Conservation (phyloP, 1,140 invertebrate genomes). For the Sarcophaga peregrina region DNA sequence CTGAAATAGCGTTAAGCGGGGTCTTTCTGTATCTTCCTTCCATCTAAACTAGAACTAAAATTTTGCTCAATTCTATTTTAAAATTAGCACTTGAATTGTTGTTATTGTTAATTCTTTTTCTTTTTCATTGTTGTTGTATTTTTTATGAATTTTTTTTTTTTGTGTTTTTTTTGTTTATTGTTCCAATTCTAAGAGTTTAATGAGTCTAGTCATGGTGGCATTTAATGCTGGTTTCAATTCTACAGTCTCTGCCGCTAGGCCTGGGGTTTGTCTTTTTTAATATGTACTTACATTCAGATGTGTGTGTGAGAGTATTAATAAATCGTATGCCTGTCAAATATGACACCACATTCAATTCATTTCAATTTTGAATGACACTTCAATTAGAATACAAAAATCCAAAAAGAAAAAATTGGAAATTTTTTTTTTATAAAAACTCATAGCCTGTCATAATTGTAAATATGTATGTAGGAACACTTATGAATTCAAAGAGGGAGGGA, state of each 20-base stretch:
- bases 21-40: no score
- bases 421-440: neutral
- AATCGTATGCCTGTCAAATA: slow-evolving; percentile 29
- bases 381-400: slow-evolving; percentile 30
- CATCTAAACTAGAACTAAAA: no score
- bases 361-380: slow-evolving; percentile 40
- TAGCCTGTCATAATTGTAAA: no score
- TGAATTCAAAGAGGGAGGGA: neutral
- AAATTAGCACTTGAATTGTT: neutral
- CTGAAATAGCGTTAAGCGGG: no score
- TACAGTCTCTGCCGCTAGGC: neutral
- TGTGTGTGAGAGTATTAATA: slow-evolving; percentile 6
- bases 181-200: slow-evolving; percentile 38
- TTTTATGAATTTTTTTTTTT: neutral
- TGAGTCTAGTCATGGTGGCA: neutral
- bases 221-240: neutral
- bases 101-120: neutral
- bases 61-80: no score
- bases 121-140: neutral
- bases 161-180: slow-evolving; percentile 2
- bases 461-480: no score
- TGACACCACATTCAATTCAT: slow-evolving; percentile 40
- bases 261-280: neutral
- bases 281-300: no score
- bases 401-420: slow-evolving; percentile 12